Percentiles rank a stretch among this genome's conserved stretches.
These are phyloP conservation scores for Pseudomugil gertrudae DNA, from an alignment of 2,797 vertebrate genomes.

Conservation along the genomic window DNA sequence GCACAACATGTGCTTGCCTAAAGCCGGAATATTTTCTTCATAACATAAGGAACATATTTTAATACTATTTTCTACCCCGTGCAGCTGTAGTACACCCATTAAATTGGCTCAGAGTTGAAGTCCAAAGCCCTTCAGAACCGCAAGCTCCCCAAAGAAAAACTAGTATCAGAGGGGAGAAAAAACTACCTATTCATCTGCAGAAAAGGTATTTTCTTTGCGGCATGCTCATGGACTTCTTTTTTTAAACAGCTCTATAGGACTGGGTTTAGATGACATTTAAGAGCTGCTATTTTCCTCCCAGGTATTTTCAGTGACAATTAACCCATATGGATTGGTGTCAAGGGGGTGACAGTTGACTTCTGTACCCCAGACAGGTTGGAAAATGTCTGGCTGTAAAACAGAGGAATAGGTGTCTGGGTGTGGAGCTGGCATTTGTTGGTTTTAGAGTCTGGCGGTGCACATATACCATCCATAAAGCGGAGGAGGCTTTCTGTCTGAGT, in stretches of 20 bases:
- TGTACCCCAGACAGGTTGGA: conserved; percentile 58
- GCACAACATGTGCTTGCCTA: conserved; percentile 1
- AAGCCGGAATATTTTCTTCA: conserved; percentile 38
- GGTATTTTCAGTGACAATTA: conserved; percentile 78
- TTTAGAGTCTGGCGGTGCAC: conserved; percentile 28
- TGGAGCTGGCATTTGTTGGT: conserved; percentile 47
- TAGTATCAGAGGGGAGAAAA: conserved; percentile 61
- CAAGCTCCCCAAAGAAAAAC: conserved; percentile 84
- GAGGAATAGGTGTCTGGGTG: conserved; percentile 54
- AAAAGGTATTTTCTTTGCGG: conserved; percentile 61
- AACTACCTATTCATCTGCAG: conserved; percentile 66
- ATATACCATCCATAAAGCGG: conserved; percentile 15
- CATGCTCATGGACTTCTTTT: conserved; percentile 25
- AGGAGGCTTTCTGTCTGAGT: background rate
- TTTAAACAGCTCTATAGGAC: conserved; percentile 58
- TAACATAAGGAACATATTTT: conserved; percentile 66
- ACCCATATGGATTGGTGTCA: conserved; percentile 72
- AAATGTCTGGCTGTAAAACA: conserved; percentile 60
- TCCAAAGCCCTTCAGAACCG: conserved; percentile 78
- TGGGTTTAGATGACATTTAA: conserved; percentile 55
- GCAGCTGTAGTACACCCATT: conserved; percentile 61
- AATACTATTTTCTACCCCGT: conserved; percentile 61
- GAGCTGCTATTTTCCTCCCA: conserved; percentile 48
- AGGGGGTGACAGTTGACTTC: conserved; percentile 63
- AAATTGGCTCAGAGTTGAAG: conserved; percentile 75